Conservation (phyloP, 2,113 vertebrate species). For the Pipa parva region DNA sequence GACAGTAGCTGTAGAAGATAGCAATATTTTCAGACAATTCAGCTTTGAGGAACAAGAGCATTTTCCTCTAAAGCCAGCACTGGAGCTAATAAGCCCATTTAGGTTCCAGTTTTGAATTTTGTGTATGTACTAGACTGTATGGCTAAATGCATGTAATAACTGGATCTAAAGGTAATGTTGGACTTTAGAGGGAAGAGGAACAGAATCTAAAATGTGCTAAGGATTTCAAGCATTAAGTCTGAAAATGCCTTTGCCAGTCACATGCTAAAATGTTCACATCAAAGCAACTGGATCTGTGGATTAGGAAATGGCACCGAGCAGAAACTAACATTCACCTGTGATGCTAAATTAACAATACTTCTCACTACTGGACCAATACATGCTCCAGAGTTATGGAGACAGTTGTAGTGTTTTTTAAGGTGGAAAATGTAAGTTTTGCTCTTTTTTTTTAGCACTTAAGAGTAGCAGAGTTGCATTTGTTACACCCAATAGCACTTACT, state of each 20-base stretch:
- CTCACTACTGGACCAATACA: neutral
- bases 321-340: too few species aligned
- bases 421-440: neutral
- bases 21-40: neutral
- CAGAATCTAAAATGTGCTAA: too few species aligned
- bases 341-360: neutral
- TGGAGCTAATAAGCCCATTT: neutral
- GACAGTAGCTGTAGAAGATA: neutral
- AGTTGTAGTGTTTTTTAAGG: too few species aligned
- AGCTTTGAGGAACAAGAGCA: too few species aligned
- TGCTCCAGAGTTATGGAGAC: neutral
- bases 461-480: neutral
- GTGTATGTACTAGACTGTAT: too few species aligned
- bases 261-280: neutral
- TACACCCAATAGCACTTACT: neutral
- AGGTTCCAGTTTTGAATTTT: too few species aligned
- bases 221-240: neutral
- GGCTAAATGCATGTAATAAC: too few species aligned
- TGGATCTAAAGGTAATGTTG: too few species aligned
- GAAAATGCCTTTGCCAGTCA: neutral
- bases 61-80: neutral
- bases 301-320: too few species aligned
- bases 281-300: too few species aligned
- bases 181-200: too few species aligned
- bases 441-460: neutral